Evolutionary conservation across 1,140 invertebrate species (phyloP).

Genomic region (Drosophila pruinosa): DNA sequence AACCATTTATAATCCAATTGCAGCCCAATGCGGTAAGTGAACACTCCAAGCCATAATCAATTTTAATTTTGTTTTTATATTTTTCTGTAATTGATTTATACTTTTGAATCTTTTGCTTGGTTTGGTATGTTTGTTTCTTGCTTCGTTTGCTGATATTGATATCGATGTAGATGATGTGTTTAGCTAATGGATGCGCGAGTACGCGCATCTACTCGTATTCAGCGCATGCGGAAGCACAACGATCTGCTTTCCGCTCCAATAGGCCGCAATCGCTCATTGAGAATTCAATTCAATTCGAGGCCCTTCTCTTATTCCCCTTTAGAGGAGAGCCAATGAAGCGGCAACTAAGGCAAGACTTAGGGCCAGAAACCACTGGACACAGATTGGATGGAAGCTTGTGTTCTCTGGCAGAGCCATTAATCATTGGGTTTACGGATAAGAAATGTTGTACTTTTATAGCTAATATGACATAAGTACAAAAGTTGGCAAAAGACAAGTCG

Average conservation of each 20-base stretch:
- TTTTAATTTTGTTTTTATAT: not conserved
- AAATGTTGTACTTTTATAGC: conserved; percentile 73
- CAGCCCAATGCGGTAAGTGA: not conserved
- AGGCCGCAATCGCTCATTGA: conserved; percentile 56
- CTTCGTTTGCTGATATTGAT: conserved; percentile 1
- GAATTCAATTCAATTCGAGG: conserved; percentile 56
- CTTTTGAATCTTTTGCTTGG: not conserved
- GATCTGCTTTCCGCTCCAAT: conserved; percentile 69
- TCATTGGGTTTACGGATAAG: conserved; percentile 61
- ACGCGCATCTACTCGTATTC: not conserved
- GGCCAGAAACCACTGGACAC: conserved; percentile 8
- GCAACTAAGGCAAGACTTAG: conserved; percentile 47
- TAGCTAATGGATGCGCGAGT: conserved; percentile 8
- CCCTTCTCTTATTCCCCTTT: not conserved
- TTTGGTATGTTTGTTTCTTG: not conserved
- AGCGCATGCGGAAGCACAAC: conserved; percentile 51
- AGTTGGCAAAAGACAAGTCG: conserved; percentile 68
- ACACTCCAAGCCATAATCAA: not conserved
- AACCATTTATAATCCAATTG: not conserved
- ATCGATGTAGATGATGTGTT: conserved; percentile 1
- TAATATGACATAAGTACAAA: conserved; percentile 81
- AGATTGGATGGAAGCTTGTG: not conserved
- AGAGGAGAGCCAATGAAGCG: conserved; percentile 61
- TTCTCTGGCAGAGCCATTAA: conserved; percentile 60
- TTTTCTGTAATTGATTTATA: not conserved